phyloP scores from a whole-genome alignment of 2,113 vertebrate species.

The Rhynchomys soricoides region DNA sequence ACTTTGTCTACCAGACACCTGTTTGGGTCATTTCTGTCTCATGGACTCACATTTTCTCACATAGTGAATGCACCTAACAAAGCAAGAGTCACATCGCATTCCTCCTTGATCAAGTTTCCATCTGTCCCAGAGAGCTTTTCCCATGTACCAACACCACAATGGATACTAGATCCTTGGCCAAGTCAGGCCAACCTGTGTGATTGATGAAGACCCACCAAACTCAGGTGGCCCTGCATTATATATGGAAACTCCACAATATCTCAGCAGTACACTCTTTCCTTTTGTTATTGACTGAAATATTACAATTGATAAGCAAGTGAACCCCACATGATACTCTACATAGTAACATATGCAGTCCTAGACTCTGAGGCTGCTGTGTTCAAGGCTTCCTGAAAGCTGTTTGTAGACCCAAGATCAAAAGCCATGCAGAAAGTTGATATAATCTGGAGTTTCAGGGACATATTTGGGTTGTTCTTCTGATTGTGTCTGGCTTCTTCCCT shows the following conservation, averaged over 20 bases:
- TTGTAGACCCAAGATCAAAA: not conserved
- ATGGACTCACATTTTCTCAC: not conserved
- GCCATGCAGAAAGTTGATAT: not conserved
- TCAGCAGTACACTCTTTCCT: not conserved
- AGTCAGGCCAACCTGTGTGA: not conserved
- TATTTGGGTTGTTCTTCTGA: not conserved
- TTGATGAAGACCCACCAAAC: not conserved
- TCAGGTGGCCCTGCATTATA: not conserved
- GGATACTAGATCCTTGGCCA: not conserved
- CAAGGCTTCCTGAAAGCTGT: not conserved
- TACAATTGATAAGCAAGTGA: not conserved
- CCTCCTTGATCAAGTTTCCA: not conserved
- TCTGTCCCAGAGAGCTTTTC: not conserved
- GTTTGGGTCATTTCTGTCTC: not conserved
- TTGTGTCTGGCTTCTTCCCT: not conserved
- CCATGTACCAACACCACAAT: rapidly evolving
- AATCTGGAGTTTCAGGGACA: not conserved
- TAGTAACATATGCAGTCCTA: not conserved
- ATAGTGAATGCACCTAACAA: not conserved
- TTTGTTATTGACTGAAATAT: not conserved
- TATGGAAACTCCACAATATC: not conserved
- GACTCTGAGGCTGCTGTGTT: not conserved
- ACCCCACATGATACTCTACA: not conserved
- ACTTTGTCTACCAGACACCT: not conserved
- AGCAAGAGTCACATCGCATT: not conserved